Evolutionary conservation across 2,113 vertebrate genomes (phyloP), one percentile per base, ranked within the genome.

Genomic region (Pantherophis guttatus): DNA sequence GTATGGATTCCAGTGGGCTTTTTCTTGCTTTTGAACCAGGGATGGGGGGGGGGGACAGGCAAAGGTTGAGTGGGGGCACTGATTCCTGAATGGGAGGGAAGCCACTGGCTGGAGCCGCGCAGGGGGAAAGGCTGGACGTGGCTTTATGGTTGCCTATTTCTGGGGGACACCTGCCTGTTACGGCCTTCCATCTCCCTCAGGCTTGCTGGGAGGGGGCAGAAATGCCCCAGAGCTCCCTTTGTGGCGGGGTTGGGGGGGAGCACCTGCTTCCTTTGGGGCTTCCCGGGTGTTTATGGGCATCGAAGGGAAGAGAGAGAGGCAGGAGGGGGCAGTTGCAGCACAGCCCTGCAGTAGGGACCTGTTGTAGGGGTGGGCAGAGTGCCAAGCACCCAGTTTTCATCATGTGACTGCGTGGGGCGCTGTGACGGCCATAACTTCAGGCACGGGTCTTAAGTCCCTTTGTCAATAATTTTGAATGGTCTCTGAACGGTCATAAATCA

Each of bases 161-260:
- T 70, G 65, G 65, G 65, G 12, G 12, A 15, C 12, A n/a, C 65
- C 1, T 70, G 26, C 62, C 26, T 29, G 3, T 13, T 65, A 26
- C 4, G 26, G 62, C 62, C 62, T n/a, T 65, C 11, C 29, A 15
- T 29, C 11, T 29, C 5, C 5, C 29, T n/a, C 26, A 29, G 29
- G 62, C 62, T 70, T 13, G 29, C 29, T 15, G 5, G 62, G 29
- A n/a, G 12, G 62, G 62, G 62, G 1, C 4, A 65, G 26, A 65
- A 62, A 65, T n/a, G 11, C 26, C 62, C 62, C 26, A n/a, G 11
- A 13, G 62, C 62, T 65, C 26, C 62, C 26, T 65, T 13, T 8
- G 3, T 29, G 26, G 62, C 0, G 1, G 10, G 1, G 10, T 48
- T 3, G 0, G 3, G 62, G 62, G 62, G 58, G 2, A 1, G 7